phyloP scores from a whole-genome alignment of 2,888 invertebrate genomes.

The Zaprionus lineosus region DNA sequence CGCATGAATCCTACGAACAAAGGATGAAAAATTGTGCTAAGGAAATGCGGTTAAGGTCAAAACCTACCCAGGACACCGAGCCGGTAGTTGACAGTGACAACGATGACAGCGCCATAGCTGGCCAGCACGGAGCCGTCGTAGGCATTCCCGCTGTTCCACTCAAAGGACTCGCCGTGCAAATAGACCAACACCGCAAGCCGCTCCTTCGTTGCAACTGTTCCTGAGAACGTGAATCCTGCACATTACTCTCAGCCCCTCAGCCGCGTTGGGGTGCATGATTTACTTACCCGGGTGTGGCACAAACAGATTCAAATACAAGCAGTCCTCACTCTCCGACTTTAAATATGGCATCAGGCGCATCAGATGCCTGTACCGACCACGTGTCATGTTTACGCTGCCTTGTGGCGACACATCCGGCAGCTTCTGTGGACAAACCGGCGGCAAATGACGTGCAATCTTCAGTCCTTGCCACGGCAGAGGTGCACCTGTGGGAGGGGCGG shows the following conservation, averaged over 20 bases:
- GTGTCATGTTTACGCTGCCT: conserved; percentile 85
- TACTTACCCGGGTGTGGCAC: conserved; percentile 92
- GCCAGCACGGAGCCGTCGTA: conserved; percentile 97
- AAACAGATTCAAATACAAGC: conserved; percentile 95
- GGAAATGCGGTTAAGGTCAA: not conserved
- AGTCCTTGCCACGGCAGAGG: conserved; percentile 91
- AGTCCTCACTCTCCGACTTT: conserved; percentile 91
- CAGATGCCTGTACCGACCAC: conserved; percentile 88
- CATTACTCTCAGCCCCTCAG: too few species aligned
- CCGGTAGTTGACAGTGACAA: conserved; percentile 92
- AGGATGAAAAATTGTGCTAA: not conserved
- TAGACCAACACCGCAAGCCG: conserved; percentile 93
- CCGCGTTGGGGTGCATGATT: too few species aligned
- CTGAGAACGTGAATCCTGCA: too few species aligned
- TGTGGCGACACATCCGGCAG: conserved; percentile 87
- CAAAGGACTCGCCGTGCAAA: conserved; percentile 97
- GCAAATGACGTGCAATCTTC: conserved; percentile 87
- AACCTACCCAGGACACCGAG: conserved; percentile 90
- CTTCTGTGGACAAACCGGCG: conserved; percentile 94
- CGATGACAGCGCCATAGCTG: conserved; percentile 94
- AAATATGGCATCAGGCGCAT: conserved; percentile 88
- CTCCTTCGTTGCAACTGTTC: conserved; percentile 83
- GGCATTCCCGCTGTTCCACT: conserved; percentile 98
- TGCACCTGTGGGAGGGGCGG: conserved; percentile 86
- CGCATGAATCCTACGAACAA: conserved; percentile 92